These are phyloP conservation scores for Rhea americana DNA, from an alignment of 2,113 vertebrate genomes.

Conservation along the genomic window DNA sequence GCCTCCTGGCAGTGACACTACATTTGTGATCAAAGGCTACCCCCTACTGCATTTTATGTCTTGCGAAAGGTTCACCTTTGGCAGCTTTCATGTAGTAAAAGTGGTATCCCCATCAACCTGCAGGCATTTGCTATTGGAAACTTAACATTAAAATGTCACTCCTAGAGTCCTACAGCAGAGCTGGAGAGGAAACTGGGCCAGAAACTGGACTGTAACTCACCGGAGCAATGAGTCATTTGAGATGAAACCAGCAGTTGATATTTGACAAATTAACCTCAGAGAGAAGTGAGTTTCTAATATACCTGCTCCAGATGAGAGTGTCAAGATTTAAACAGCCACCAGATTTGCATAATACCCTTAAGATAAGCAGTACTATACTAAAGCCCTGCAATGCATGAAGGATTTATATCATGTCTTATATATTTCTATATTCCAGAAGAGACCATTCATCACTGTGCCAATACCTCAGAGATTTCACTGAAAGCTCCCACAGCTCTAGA, in stretches of 20 bases:
- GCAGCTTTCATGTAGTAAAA: not conserved
- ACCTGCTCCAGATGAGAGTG: constrained; percentile 52
- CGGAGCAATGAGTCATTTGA: not conserved
- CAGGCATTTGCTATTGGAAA: not conserved
- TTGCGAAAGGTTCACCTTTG: not conserved
- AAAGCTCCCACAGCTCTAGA: constrained; percentile 54
- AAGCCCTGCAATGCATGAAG: constrained; percentile 39
- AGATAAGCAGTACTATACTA: constrained; percentile 44
- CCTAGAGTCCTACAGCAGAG: not conserved
- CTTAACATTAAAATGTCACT: not conserved
- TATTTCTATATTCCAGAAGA: constrained; percentile 49
- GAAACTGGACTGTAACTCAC: not conserved
- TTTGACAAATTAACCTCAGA: constrained; percentile 14
- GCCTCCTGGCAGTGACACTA: not conserved
- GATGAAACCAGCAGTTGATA: not conserved
- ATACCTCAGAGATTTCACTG: constrained; percentile 54
- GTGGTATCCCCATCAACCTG: not conserved
- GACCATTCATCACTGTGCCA: constrained; percentile 54
- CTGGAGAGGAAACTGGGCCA: not conserved
- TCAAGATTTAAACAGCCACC: constrained; percentile 49
- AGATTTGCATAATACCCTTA: constrained; percentile 59
- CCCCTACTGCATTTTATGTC: not conserved
- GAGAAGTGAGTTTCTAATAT: constrained; percentile 32
- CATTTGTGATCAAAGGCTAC: rapidly evolving
- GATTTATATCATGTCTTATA: constrained; percentile 54